Base-by-base conservation (phyloP, 2,888 invertebrate species). In the Cinara cedri region DNA sequence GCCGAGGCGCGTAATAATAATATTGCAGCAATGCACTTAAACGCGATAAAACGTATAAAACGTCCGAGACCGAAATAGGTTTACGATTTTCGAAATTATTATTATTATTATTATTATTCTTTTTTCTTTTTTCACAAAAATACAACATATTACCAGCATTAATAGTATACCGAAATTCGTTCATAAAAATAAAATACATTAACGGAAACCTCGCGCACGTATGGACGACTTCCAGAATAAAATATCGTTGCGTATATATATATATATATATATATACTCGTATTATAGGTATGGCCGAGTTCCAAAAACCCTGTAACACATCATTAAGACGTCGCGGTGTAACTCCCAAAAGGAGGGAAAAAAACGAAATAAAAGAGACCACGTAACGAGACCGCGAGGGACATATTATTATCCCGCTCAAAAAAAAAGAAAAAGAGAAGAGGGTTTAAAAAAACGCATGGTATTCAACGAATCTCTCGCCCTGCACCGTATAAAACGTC, bases 221-320 rank as follows among this genome's bases (percentile, higher is more conserved):
- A 49, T 78, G 78, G 78, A 60, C 26, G 51, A 13, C 21, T 60
- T 78, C 70, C 78, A 78, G 60, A 70, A 78, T 63, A 72, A 57
- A 34, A 13, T 44, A 16, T 60, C 34, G 44, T 14, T 10, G 21
- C 46, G n/a, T n/a, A n/a, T n/a, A n/a, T n/a, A n/a, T n/a, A n/a
- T n/a, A n/a, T n/a, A n/a, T n/a, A n/a, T n/a, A n/a, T n/a, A n/a
- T n/a, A n/a, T n/a, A n/a, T n/a, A n/a, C n/a, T n/a, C n/a, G n/a
- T n/a, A n/a, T n/a, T n/a, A n/a, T n/a, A n/a, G n/a, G n/a, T n/a
- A 10, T 78, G 70, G 78, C 78, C 2, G 16, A 42, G 68, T 49
- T 78, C 78, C 78, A 78, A 70, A 51, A 60, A 70, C 26, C 34
- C 34, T 44, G 24, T 54, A 57, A 46, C 34, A 49, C 63, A 74